Conservation (phyloP, 2,888 invertebrate species). For the Tipula unca region DNA sequence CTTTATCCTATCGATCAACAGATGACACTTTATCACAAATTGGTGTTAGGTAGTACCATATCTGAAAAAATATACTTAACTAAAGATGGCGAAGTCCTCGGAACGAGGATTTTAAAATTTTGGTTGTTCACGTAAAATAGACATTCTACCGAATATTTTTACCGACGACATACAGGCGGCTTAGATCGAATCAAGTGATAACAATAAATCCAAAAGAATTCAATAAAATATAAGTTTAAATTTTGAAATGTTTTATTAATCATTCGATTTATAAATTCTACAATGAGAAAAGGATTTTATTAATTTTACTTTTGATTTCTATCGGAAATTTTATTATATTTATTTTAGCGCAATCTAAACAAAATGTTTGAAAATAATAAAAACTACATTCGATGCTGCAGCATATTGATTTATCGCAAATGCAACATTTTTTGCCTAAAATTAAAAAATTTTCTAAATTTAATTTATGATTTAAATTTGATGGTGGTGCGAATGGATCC, state of each 20-base stretch:
- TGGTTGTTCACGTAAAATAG: too few relatives aligned
- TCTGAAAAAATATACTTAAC: too few relatives aligned
- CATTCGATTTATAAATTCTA: not conserved
- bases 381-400: slow-evolving; percentile 66
- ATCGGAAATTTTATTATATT: slow-evolving; percentile 55
- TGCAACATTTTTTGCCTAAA: slow-evolving; percentile 64
- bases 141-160: too few relatives aligned
- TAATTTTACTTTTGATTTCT: slow-evolving; percentile 57
- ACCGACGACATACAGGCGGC: too few relatives aligned
- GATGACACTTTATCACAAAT: too few relatives aligned
- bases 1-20: too few relatives aligned
- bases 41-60: too few relatives aligned
- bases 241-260: too few relatives aligned
- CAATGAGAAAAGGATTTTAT: slow-evolving; percentile 29
- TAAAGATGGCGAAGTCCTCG: too few relatives aligned
- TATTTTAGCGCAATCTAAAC: slow-evolving; percentile 57
- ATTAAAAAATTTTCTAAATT: slow-evolving; percentile 63
- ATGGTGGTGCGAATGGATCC: slow-evolving; percentile 71
- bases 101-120: too few relatives aligned
- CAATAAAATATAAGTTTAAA: not conserved
- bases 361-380: slow-evolving; percentile 67
- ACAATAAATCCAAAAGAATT: too few relatives aligned
- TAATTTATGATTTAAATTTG: slow-evolving; percentile 38
- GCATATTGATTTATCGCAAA: slow-evolving; percentile 63
- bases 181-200: too few relatives aligned